Evolutionary conservation across 2,888 invertebrate genomes (phyloP).

Genomic region (Cryptocheilus praepositus): DNA sequence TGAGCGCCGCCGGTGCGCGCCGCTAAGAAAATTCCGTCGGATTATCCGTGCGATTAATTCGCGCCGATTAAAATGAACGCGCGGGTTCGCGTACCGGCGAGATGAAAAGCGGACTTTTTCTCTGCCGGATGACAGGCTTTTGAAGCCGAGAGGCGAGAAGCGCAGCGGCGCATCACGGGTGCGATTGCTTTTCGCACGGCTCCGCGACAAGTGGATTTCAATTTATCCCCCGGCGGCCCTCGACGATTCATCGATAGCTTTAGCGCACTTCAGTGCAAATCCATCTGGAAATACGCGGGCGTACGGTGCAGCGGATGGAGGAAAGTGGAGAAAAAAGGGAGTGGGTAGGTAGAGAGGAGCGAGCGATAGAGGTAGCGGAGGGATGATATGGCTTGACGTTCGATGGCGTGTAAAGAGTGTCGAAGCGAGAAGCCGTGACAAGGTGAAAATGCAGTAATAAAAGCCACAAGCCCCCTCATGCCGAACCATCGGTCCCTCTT

Average conservation of each 20-base stretch:
- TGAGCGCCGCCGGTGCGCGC: no score
- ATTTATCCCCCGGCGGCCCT: slow-evolving; percentile 37
- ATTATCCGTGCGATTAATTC: no score
- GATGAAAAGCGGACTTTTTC: neutral
- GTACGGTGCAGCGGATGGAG: neutral
- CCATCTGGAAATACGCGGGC: slow-evolving; percentile 30
- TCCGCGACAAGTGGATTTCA: slow-evolving; percentile 36
- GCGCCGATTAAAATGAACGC: no score
- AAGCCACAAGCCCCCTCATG: slow-evolving; percentile 65
- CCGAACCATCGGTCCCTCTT: slow-evolving; percentile 47
- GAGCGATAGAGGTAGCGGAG: slow-evolving; percentile 12
- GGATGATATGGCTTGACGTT: slow-evolving; percentile 51
- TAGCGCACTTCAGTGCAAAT: slow-evolving; percentile 32
- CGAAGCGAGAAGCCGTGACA: slow-evolving; percentile 70
- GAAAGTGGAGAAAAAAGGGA: slow-evolving; percentile 7
- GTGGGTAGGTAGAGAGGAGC: neutral
- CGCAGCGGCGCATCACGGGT: neutral
- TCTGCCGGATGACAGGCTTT: slow-evolving; percentile 12
- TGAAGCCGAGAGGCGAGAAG: slow-evolving; percentile 6
- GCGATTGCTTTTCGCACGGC: slow-evolving; percentile 12
- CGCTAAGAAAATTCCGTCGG: no score
- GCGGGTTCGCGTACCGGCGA: no score
- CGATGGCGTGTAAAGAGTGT: slow-evolving; percentile 69
- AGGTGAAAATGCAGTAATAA: slow-evolving; percentile 75
- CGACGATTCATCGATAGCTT: slow-evolving; percentile 42